Base-by-base conservation (phyloP, 2,888 invertebrate species). In the Eupithecia insigniata region DNA sequence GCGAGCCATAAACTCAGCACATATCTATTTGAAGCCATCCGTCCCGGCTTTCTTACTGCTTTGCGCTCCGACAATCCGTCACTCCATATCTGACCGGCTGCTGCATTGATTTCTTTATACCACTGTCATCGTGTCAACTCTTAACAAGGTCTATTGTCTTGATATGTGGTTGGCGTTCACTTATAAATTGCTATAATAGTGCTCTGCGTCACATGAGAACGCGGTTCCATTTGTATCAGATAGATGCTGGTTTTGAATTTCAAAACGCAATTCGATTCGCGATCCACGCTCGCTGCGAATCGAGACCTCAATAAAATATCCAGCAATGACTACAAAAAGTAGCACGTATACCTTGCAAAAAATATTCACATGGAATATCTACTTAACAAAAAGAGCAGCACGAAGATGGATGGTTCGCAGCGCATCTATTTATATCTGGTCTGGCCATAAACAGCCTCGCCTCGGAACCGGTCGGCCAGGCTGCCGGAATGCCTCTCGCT, bases 401-500 rank as follows among this genome's bases (percentile, higher is more conserved):
- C 83, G 85, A 86, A 90, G 92, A 93, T 90, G 90, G 90, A 92
- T 91, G 90, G 85, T 88, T 85, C 87, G 89, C 90, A 85, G 87
- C 84, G 85, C 86, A 85, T 92, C 92, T 93, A 93, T 93, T 92
- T 93, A 92, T 93, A 93, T 90, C 91, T 90, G 90, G 90, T 89
- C 88, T 89, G 87, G 85, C 91, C 91, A 90, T 92, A 92, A 92
- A 92, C 91, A 89, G 91, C 87, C 84, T 83, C 86, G 81, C 83
- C 82, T 80, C 83, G 86, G 86, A 92, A 93, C 93, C 93, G 92
- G 93, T 93, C 91, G 82, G 86, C 85, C 89, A 85, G 86, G 88
- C 89, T 85, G 81, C 73, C 84, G 92, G 93, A 92, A 92, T 92
- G 91, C 88, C 88, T 91, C 90, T 89, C 87, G 87, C 89, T 90